Evolutionary conservation across 2,797 vertebrate genomes (phyloP), one percentile per base, ranked within the genome.

Genomic region (Cyprinodon diabolis): DNA sequence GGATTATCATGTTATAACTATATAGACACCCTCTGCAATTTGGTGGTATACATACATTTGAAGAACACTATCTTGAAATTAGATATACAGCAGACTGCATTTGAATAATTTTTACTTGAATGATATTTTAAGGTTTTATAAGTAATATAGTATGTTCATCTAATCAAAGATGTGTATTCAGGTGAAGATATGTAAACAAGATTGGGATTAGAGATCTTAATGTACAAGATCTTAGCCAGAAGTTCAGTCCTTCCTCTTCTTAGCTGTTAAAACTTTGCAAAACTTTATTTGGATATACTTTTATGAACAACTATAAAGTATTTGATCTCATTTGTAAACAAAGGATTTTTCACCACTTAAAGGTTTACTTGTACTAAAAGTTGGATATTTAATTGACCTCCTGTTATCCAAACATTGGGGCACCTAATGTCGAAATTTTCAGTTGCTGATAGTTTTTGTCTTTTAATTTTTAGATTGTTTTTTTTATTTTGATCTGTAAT

Each of bases 171-270:
- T 17, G 6, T 17, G 6, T 51, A 6, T 51, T 51, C 49, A 51
- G 4, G 49, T 51, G 4, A 51, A 51, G 17, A 51, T 5, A 51
- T 51, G 14, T 17, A 51, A 51, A 30, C 79, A 62, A 84, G 67
- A 77, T 54, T 13, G 15, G 71, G 71, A 84, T 89, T 75, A 81
- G n/a, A 80, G 57, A 71, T 76, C 84, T 80, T 60, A 13, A 68
- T 80, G 62, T 77, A 47, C 2, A 11, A 72, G 66, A n/a, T 75
- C 84, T 81, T 71, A 65, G 62, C 37, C 6, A 15, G 54, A 51
- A 68, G 52, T 80, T 72, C 62, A 78, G 79, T 57, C 73, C 47
- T 23, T 82, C 60, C 78, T 79, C 37, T 73, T 17, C 35, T 69
- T 57, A 25, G 10, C 63, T 62, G 62, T 56, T 25, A 51, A 65